These are phyloP conservation scores for Aethes cnicana DNA, from an alignment of 2,888 invertebrate genomes.

Conservation along the genomic window DNA sequence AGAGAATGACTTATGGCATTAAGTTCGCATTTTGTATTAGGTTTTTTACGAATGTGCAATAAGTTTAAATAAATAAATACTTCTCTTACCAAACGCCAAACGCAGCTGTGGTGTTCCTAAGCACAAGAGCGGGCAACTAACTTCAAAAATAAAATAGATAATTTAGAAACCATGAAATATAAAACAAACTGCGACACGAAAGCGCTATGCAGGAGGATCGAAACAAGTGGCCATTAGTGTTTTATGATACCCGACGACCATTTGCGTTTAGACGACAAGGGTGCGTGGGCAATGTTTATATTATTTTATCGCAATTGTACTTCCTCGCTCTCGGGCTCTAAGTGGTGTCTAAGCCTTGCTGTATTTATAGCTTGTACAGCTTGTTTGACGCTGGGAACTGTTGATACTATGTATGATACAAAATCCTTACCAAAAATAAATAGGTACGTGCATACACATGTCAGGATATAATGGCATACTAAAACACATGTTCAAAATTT, in stretches of 20 bases:
- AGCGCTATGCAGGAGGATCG: conserved; percentile 24
- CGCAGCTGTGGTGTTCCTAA: no score
- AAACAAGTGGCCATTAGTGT: conserved; percentile 48
- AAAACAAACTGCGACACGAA: conserved; percentile 4
- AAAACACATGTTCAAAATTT: no score
- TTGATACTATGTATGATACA: conserved; percentile 1
- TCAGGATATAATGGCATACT: no score
- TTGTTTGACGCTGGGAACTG: conserved; percentile 5
- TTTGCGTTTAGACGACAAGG: conserved; percentile 43
- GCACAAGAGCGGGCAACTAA: no score
- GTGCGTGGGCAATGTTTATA: conserved; percentile 40
- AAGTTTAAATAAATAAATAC: no score
- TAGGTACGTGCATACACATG: no score
- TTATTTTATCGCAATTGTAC: conserved; percentile 45
- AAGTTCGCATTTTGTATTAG: no score
- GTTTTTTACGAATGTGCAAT: no score
- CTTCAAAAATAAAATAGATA: not conserved
- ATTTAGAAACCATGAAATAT: not conserved
- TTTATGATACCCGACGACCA: conserved; percentile 45
- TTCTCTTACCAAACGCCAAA: no score
- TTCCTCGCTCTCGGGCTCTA: conserved; percentile 38
- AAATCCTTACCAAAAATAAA: no score
- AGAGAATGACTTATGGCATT: no score
- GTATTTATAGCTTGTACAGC: no score
- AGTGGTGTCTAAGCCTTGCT: conserved; percentile 16